Conservation (phyloP, 1,140 invertebrate species). For the Bombus vancouverensis region DNA sequence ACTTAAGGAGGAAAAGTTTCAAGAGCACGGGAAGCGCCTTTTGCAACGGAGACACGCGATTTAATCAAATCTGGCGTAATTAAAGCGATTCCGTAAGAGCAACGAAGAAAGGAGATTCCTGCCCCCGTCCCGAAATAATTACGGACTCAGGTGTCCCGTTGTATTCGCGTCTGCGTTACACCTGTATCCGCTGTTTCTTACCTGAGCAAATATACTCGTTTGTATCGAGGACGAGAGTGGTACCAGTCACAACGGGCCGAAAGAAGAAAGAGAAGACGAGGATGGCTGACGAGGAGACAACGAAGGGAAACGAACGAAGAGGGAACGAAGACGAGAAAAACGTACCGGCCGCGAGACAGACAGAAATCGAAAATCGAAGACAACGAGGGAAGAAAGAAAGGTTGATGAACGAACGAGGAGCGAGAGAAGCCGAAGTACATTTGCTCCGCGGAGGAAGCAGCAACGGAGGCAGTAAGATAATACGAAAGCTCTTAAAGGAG, state of each 20-base stretch:
- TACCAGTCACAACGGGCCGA: background rate
- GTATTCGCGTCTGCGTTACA: constrained; percentile 62
- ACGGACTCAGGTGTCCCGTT: constrained; percentile 65
- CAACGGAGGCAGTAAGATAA: constrained; percentile 73
- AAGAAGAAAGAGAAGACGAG: background rate
- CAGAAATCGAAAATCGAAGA: constrained; percentile 17
- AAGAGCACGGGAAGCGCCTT: background rate
- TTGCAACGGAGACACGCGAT: background rate
- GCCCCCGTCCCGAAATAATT: constrained; percentile 55
- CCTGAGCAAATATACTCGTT: constrained; percentile 75
- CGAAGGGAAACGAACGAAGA: constrained; percentile 18
- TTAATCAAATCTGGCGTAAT: constrained; percentile 63
- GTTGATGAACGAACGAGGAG: background rate
- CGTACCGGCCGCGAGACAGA: background rate
- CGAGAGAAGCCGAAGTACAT: constrained; percentile 38
- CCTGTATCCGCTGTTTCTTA: constrained; percentile 68
- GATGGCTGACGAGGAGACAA: background rate
- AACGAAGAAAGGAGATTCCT: background rate
- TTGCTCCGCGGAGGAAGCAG: constrained; percentile 64
- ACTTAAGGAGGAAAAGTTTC: background rate
- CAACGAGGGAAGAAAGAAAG: background rate
- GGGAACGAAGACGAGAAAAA: background rate
- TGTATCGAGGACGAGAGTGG: constrained; percentile 54
- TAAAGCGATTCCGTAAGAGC: constrained; percentile 38
- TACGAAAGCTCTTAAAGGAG: constrained; percentile 73